Evolutionary conservation across 2,797 vertebrate genomes (phyloP).

Genomic region (Pseudochirops cupreus): DNA sequence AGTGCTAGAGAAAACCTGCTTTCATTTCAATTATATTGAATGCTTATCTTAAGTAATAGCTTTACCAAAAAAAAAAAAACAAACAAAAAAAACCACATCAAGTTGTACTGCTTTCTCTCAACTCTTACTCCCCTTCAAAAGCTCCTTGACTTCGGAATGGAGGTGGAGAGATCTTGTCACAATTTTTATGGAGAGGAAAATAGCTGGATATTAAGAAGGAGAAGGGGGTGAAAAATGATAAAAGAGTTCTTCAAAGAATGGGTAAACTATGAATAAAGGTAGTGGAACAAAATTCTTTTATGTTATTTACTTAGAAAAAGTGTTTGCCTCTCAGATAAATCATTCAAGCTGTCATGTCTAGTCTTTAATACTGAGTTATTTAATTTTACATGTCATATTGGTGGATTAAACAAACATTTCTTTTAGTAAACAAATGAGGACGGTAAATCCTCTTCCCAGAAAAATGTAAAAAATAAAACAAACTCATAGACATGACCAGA

Average conservation of each 20-base stretch:
- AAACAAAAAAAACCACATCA: not conserved
- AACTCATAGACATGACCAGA: not conserved
- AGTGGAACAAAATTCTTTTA: not conserved
- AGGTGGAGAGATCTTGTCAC: not conserved
- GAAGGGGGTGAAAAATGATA: not conserved
- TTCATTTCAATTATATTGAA: not conserved
- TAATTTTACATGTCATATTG: slow-evolving; percentile 25
- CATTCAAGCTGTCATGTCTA: not conserved
- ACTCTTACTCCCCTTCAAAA: not conserved
- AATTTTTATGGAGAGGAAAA: not conserved
- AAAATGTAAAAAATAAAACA: not conserved
- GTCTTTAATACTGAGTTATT: not conserved
- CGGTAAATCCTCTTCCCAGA: not conserved
- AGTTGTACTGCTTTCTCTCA: not conserved
- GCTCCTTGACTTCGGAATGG: not conserved
- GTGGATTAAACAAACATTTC: slow-evolving; percentile 15
- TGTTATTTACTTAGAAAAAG: not conserved
- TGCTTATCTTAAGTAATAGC: not conserved
- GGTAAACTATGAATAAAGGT: not conserved
- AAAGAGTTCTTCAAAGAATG: not conserved
- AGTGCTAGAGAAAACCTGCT: not conserved
- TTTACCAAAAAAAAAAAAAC: not conserved
- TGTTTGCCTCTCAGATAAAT: not conserved
- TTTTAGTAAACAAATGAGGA: slow-evolving; percentile 37
- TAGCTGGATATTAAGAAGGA: not conserved